These are phyloP conservation scores for Tortrix viridana DNA, from an alignment of 2,888 invertebrate species.

Conservation along the genomic window DNA sequence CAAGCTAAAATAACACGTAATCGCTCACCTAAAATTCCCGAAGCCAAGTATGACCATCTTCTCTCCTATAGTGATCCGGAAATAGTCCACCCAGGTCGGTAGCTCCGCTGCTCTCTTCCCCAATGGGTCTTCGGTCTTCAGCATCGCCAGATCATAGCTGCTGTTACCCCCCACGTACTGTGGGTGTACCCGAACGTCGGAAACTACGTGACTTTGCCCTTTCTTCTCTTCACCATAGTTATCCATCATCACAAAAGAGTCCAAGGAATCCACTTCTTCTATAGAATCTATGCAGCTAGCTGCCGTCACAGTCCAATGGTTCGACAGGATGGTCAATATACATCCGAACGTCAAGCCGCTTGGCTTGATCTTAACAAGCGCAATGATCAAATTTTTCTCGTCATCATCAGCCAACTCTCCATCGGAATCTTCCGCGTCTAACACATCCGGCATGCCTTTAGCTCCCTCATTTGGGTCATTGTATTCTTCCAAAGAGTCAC, in stretches of 20 bases:
- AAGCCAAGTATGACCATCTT: slow-evolving; percentile 61
- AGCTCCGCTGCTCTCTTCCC: slow-evolving; percentile 42
- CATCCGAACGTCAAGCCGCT: slow-evolving; percentile 66
- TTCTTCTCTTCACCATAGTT: slow-evolving; percentile 48
- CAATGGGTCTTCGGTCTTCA: slow-evolving; percentile 55
- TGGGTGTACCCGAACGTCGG: slow-evolving; percentile 64
- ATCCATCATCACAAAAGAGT: slow-evolving; percentile 66
- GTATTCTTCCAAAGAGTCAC: background rate
- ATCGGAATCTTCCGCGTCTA: slow-evolving; percentile 42
- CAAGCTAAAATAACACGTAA: too few species aligned
- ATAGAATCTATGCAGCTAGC: slow-evolving; percentile 72
- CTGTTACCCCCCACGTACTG: slow-evolving; percentile 54
- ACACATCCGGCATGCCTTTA: background rate
- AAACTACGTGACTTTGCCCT: slow-evolving; percentile 51
- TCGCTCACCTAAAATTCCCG: slow-evolving; percentile 60
- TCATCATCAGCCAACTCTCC: slow-evolving; percentile 46
- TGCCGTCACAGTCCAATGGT: slow-evolving; percentile 65
- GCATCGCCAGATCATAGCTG: slow-evolving; percentile 60
- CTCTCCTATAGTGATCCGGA: slow-evolving; percentile 63
- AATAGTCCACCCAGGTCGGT: slow-evolving; percentile 55
- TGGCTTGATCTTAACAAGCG: slow-evolving; percentile 62
- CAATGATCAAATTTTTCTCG: slow-evolving; percentile 51
- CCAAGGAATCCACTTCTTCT: slow-evolving; percentile 66
- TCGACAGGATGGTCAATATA: slow-evolving; percentile 60
- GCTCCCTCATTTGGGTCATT: background rate